Percentiles rank a stretch among this genome's conserved stretches.
phyloP scores from a whole-genome alignment of 35 echinoderm and acorn worm species.

The Amphiura filiformis region DNA sequence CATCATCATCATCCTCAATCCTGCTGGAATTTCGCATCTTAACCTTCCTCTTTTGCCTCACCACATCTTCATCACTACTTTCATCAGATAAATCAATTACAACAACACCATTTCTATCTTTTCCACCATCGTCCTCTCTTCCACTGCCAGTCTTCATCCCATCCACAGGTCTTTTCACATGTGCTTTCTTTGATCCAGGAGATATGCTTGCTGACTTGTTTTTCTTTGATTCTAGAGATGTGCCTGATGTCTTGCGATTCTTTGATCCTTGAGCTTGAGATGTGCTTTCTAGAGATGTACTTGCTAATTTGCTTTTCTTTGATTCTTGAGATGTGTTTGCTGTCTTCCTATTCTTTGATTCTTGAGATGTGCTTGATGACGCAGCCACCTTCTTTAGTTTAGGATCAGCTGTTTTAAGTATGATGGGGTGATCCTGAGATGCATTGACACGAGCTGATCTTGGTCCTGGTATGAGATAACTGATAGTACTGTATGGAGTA shows the following conservation, averaged over 20 bases:
- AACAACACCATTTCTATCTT: neutral
- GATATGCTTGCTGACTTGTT: no score
- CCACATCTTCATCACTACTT: neutral
- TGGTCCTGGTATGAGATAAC: slow-evolving; percentile 73
- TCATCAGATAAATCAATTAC: neutral
- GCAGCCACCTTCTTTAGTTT: neutral
- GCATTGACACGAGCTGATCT: slow-evolving; percentile 18
- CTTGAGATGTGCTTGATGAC: neutral
- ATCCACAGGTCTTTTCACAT: no score
- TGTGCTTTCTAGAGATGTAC: no score
- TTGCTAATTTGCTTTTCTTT: neutral
- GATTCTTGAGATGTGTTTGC: neutral
- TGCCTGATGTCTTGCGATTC: no score
- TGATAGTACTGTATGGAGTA: slow-evolving; percentile 92
- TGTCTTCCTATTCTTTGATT: neutral
- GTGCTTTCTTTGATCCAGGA: no score
- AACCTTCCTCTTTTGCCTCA: neutral
- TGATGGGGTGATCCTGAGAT: neutral
- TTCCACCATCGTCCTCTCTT: no score
- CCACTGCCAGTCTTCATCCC: no score
- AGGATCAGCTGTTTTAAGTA: neutral
- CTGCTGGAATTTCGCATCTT: neutral
- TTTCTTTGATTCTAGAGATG: no score
- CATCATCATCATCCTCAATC: neutral
- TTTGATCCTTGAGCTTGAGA: no score